phyloP scores from a whole-genome alignment of 2,113 vertebrate genomes.

The Sisor rabdophorus region DNA sequence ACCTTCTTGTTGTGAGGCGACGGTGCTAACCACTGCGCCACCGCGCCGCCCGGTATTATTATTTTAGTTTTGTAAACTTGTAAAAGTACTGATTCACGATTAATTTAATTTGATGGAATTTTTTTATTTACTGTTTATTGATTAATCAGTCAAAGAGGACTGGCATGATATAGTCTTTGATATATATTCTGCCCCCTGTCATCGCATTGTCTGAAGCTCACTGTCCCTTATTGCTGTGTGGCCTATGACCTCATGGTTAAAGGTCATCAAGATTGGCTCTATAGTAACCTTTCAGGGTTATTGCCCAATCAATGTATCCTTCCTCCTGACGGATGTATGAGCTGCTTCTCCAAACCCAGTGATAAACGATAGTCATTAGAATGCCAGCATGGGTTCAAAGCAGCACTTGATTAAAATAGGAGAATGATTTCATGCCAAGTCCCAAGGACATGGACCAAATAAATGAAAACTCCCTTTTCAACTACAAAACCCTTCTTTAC shows the following conservation, averaged over 20 bases:
- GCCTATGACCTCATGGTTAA: background rate
- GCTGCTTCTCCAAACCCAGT: slow-evolving; percentile 12
- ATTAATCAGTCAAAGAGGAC: slow-evolving; percentile 27
- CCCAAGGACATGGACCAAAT: slow-evolving; percentile 54
- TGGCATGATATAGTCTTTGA: background rate
- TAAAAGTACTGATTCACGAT: slow-evolving; percentile 20
- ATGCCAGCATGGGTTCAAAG: slow-evolving; percentile 54
- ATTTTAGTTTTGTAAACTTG: background rate
- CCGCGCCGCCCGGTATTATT: too few relatives aligned
- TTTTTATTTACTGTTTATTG: background rate
- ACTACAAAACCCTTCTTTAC: too few relatives aligned
- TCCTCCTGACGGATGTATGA: slow-evolving; percentile 44
- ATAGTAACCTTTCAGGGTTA: slow-evolving; percentile 18
- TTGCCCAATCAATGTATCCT: slow-evolving; percentile 16
- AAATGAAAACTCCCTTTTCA: background rate
- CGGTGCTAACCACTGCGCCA: too few relatives aligned
- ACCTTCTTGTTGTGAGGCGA: too few relatives aligned
- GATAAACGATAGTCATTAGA: slow-evolving; percentile 58
- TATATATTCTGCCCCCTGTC: background rate
- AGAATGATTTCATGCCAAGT: slow-evolving; percentile 61
- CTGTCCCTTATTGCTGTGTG: background rate
- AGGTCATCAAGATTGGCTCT: slow-evolving; percentile 18
- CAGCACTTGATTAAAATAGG: slow-evolving; percentile 67
- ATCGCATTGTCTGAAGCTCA: background rate
- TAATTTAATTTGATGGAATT: slow-evolving; percentile 30